Conservation (phyloP, 2,888 invertebrate species). For the Megastigmus dorsalis region DNA sequence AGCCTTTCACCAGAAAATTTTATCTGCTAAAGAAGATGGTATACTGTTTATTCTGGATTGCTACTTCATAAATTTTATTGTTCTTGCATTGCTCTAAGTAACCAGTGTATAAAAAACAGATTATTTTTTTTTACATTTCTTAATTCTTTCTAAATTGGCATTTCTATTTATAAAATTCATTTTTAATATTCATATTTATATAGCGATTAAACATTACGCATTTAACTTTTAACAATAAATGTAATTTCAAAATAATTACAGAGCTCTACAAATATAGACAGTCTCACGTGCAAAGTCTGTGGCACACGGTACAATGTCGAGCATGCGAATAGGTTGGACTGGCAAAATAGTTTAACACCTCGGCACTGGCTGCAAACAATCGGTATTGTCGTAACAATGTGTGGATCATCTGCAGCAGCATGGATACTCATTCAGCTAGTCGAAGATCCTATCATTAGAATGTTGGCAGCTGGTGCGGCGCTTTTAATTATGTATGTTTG, state of each 20-base stretch:
- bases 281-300: constrained; percentile 89
- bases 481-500: constrained; percentile 90
- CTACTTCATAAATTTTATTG: too few species aligned
- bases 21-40: too few species aligned
- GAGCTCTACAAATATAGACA: constrained; percentile 82
- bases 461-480: constrained; percentile 87
- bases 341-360: constrained; percentile 89
- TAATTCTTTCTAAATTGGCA: too few species aligned
- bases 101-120: too few species aligned
- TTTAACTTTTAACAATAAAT: too few species aligned
- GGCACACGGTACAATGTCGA: constrained; percentile 88
- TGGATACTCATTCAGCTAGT: constrained; percentile 89
- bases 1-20: too few species aligned
- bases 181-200: too few species aligned
- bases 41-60: too few species aligned
- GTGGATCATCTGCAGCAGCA: constrained; percentile 84
- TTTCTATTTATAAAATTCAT: too few species aligned
- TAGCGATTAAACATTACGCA: too few species aligned
- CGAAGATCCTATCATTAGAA: constrained; percentile 84
- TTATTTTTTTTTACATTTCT: too few species aligned
- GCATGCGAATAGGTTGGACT: constrained; percentile 84
- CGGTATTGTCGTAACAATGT: constrained; percentile 86
- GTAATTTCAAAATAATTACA: constrained; percentile 70
- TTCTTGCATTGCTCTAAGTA: too few species aligned
- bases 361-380: constrained; percentile 91